These are phyloP conservation scores for Channallabes apus DNA, from an alignment of 2,797 vertebrate genomes.

Conservation along the genomic window DNA sequence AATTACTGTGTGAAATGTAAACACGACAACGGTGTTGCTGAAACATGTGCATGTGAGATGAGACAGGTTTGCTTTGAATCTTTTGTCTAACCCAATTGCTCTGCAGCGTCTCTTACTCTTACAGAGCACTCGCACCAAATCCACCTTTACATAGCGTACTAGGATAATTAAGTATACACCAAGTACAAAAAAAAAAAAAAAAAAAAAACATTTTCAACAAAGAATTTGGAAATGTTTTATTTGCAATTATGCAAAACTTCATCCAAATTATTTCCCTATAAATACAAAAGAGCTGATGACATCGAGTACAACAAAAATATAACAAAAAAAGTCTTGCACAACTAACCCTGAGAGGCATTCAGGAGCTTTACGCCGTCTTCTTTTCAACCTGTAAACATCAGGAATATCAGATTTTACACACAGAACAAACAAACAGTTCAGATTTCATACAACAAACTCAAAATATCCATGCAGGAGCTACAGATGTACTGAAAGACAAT, in stretches of 20 bases:
- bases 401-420: conserved; percentile 40
- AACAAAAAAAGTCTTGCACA: conserved; percentile 49
- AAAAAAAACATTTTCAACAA: conserved; percentile 42
- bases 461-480: neutral
- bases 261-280: conserved; percentile 45
- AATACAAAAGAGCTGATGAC: conserved; percentile 28
- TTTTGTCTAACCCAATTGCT: conserved; percentile 11
- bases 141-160: neutral
- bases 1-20: conserved; percentile 3
- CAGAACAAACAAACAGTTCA: neutral
- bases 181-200: conserved; percentile 25
- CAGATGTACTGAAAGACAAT: conserved; percentile 7
- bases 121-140: conserved; percentile 2
- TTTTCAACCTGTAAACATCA: conserved; percentile 54
- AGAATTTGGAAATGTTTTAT: conserved; percentile 50
- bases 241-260: conserved; percentile 52
- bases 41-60: neutral
- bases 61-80: neutral
- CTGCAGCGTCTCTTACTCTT: conserved; percentile 8
- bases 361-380: conserved; percentile 49
- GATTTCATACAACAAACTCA: conserved; percentile 7
- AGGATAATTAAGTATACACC: neutral
- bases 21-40: neutral
- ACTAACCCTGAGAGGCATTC: conserved; percentile 59
- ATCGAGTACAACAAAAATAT: conserved; percentile 7